Evolutionary conservation across 2,113 vertebrate genomes (phyloP).

Genomic region (Phalacrocorax carbo): DNA sequence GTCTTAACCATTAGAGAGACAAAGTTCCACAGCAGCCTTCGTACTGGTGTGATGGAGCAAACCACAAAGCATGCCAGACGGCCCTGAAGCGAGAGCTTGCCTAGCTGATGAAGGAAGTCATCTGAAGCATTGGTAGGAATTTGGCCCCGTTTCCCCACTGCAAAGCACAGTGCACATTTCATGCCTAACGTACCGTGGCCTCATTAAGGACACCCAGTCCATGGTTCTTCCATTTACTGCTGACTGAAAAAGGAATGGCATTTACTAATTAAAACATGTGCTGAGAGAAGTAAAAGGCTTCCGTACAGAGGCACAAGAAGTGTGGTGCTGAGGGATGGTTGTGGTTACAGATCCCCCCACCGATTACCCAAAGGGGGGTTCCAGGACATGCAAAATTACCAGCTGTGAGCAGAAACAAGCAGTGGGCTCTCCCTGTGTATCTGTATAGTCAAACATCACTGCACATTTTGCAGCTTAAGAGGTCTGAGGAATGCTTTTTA

Average conservation of each 20-base stretch:
- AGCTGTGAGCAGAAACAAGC: background rate
- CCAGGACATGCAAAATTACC: background rate
- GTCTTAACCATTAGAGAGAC: background rate
- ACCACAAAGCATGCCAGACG: rapidly evolving
- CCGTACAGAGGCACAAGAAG: background rate
- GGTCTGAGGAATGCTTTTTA: background rate
- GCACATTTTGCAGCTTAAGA: background rate
- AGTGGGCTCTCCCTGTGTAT: background rate
- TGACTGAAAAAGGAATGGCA: background rate
- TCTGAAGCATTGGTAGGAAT: background rate
- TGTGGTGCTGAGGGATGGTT: rapidly evolving
- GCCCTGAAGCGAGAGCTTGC: background rate
- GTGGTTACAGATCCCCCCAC: background rate
- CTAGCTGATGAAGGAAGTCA: background rate
- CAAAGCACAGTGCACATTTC: background rate
- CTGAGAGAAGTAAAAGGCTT: background rate
- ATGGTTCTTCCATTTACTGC: background rate
- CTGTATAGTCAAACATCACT: background rate
- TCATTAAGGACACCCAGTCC: background rate
- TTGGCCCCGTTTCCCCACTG: background rate
- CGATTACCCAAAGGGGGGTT: background rate
- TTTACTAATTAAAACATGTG: background rate
- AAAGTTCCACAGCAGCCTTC: background rate
- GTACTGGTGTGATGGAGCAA: background rate
- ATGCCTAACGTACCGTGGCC: background rate